Conservation (phyloP, 2,797 vertebrate genomes). For the Anisognathus igniventris region DNA sequence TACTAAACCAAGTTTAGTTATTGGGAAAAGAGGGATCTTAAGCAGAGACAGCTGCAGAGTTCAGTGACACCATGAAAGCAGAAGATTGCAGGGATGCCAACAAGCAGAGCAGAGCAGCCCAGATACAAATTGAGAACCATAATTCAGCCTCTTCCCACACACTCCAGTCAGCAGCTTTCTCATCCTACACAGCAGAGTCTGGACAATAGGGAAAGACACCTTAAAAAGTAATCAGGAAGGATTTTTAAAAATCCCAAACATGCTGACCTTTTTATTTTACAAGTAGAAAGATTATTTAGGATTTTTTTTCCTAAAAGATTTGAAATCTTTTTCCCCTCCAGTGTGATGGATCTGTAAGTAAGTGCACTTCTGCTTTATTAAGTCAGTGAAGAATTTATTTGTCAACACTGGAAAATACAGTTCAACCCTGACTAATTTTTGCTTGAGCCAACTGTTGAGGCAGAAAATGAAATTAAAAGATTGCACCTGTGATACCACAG, state of each 20-base stretch:
- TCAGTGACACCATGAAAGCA: neutral
- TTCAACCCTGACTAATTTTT: neutral
- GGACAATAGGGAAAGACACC: neutral
- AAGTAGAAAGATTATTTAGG: neutral
- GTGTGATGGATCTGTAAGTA: neutral
- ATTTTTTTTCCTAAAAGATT: neutral
- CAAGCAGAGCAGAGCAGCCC: neutral
- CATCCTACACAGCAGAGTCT: neutral
- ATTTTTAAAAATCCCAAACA: neutral
- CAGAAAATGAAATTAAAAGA: neutral
- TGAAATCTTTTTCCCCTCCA: neutral
- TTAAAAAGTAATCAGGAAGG: neutral
- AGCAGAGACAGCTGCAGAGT: neutral
- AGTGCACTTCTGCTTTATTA: neutral
- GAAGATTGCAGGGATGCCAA: neutral
- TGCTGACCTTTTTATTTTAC: neutral
- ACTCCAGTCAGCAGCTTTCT: neutral
- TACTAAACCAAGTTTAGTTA: accelerated
- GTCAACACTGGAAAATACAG: neutral
- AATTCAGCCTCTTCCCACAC: neutral
- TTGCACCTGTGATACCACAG: neutral
- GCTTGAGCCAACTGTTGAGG: neutral
- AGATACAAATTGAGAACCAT: neutral
- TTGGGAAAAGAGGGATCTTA: neutral
- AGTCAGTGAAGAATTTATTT: neutral